Conservation (phyloP, 1,140 invertebrate genomes). For the Capitella teleta region DNA sequence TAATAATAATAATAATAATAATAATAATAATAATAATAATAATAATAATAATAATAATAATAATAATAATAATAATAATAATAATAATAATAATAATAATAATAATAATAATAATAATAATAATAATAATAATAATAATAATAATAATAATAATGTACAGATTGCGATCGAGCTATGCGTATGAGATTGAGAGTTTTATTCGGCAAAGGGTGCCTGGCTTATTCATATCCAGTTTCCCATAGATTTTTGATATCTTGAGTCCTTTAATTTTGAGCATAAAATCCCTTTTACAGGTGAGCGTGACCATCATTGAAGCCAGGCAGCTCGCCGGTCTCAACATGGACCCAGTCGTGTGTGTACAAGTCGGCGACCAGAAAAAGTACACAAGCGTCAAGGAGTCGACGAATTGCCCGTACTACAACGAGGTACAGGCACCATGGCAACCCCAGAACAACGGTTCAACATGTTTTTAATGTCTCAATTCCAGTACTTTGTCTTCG, state of each 20-base stretch:
- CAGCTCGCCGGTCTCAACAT: constrained; percentile 80
- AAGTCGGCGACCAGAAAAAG: constrained; percentile 72
- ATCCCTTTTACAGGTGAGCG: constrained; percentile 11
- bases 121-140: too few species aligned
- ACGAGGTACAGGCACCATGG: constrained; percentile 54
- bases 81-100: too few species aligned
- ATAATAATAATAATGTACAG: too few species aligned
- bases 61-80: too few species aligned
- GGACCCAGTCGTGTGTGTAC: constrained; percentile 81
- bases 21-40: not conserved
- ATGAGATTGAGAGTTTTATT: too few species aligned
- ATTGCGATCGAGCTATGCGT: too few species aligned
- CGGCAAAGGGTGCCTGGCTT: too few species aligned
- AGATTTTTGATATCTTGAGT: too few species aligned
- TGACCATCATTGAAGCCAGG: constrained; percentile 77
- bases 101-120: too few species aligned
- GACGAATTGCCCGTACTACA: constrained; percentile 85
- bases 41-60: not conserved
- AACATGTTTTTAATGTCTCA: constrained; percentile 16
- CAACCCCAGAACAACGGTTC: too few species aligned
- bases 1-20: not conserved
- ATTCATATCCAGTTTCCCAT: too few species aligned
- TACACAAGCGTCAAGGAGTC: constrained; percentile 84
- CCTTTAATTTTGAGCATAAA: too few species aligned
- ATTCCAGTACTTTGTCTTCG: constrained; percentile 84